A percentile compares a stretch with the other conserved stretches of the same genome.
Conservation (phyloP, 2,797 vertebrate genomes). For the Jordanella pulchra region DNA sequence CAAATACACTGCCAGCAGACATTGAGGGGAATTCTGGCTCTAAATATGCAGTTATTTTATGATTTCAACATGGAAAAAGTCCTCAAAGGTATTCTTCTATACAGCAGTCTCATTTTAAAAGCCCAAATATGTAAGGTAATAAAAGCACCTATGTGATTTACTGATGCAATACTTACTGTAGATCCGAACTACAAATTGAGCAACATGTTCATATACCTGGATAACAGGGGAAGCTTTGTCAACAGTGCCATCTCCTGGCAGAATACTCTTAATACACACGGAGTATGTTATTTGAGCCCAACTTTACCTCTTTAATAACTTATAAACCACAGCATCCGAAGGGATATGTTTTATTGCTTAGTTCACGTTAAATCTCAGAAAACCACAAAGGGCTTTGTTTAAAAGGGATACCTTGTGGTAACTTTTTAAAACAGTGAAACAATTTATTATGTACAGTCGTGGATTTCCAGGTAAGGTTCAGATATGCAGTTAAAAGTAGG, state of each 20-base stretch:
- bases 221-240: background rate
- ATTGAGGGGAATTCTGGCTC: conserved; percentile 8
- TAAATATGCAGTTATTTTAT: conserved; percentile 6
- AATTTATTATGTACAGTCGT: background rate
- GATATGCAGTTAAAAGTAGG: background rate
- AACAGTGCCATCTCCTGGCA: conserved; percentile 57
- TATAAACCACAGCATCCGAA: background rate
- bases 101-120: background rate
- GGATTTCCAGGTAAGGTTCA: background rate
- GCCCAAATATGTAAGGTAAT: background rate
- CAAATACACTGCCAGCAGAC: background rate
- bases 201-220: background rate
- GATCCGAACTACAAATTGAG: background rate
- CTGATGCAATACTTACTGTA: background rate
- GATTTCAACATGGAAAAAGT: background rate
- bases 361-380: background rate
- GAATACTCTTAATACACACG: conserved; percentile 11
- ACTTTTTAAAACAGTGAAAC: background rate
- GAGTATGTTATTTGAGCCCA: background rate
- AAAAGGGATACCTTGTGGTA: background rate
- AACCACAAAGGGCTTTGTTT: background rate
- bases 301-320: background rate
- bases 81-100: background rate
- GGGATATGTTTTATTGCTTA: background rate
- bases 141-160: conserved; percentile 7